Evolutionary conservation across 2,888 invertebrate species (phyloP).

Genomic region (Sphaeridia pumilis): DNA sequence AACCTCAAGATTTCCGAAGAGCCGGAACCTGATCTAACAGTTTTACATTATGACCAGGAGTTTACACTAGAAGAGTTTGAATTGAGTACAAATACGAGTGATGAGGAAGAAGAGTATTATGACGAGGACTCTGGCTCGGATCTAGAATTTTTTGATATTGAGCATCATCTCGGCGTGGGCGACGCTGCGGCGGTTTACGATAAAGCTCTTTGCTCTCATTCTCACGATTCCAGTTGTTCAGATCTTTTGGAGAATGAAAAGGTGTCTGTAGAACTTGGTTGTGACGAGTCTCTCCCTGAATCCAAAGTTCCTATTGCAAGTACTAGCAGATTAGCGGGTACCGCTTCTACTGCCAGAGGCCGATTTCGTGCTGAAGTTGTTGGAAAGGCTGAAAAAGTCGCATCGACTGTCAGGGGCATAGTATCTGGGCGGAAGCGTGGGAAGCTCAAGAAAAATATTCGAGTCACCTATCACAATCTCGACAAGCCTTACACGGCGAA

Average conservation of each 20-base stretch:
- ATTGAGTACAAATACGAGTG: slow-evolving; percentile 30
- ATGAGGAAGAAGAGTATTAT: slow-evolving; percentile 24
- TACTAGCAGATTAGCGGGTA: slow-evolving; percentile 20
- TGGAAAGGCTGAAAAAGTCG: slow-evolving; percentile 30
- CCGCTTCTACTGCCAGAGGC: slow-evolving; percentile 27
- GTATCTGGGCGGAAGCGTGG: slow-evolving; percentile 28
- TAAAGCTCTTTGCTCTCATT: too few species aligned
- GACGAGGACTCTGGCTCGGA: slow-evolving; percentile 30
- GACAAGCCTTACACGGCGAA: slow-evolving; percentile 35
- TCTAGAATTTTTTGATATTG: slow-evolving; percentile 34
- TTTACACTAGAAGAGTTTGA: slow-evolving; percentile 36
- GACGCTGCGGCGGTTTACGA: slow-evolving; percentile 5
- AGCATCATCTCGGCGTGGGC: slow-evolving; percentile 3
- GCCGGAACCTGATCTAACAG: slow-evolving; percentile 34
- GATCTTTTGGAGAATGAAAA: slow-evolving; percentile 32
- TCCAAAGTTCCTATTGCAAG: slow-evolving; percentile 11
- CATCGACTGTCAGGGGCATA: slow-evolving; percentile 29
- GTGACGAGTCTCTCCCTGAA: not conserved
- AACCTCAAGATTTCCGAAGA: slow-evolving; percentile 31
- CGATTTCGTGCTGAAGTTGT: too few species aligned
- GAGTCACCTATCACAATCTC: slow-evolving; percentile 34
- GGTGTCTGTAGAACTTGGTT: slow-evolving; percentile 32
- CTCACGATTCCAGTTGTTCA: not conserved
- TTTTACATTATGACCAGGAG: slow-evolving; percentile 22
- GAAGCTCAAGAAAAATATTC: slow-evolving; percentile 23